phyloP scores from a whole-genome alignment of 1,140 invertebrate species.

The Odontomachus brunneus region DNA sequence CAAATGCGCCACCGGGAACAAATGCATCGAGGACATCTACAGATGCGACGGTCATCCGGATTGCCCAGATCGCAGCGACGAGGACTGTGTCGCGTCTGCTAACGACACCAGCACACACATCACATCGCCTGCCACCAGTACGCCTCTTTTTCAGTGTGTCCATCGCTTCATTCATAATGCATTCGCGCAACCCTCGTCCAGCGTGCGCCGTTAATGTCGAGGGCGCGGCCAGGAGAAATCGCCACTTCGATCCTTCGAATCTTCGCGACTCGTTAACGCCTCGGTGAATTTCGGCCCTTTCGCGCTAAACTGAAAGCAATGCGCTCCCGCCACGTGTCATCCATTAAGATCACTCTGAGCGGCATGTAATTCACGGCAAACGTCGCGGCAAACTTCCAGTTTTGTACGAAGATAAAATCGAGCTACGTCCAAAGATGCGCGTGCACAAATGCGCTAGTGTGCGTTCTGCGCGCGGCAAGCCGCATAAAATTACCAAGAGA shows the following conservation, averaged over 20 bases:
- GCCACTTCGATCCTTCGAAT: background rate
- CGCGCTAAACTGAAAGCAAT: too few species aligned
- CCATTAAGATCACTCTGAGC: too few species aligned
- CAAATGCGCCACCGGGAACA: constrained; percentile 85
- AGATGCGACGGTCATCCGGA: constrained; percentile 90
- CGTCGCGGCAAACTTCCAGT: too few species aligned
- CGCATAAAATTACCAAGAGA: too few species aligned
- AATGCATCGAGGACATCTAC: constrained; percentile 85
- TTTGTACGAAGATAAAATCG: too few species aligned
- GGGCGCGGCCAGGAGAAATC: background rate
- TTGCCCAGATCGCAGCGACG: constrained; percentile 91
- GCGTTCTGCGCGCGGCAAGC: too few species aligned
- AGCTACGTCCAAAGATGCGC: too few species aligned
- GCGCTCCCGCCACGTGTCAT: too few species aligned
- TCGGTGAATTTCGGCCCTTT: background rate
- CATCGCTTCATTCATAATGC: constrained; percentile 28
- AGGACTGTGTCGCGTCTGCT: constrained; percentile 83
- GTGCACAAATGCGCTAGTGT: too few species aligned
- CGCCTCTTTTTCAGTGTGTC: constrained; percentile 69
- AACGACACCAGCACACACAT: constrained; percentile 80
- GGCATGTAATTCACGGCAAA: too few species aligned
- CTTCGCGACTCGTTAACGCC: background rate
- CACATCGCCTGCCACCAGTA: constrained; percentile 81
- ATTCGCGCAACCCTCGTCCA: constrained; percentile 19
- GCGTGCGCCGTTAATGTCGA: background rate